Conservation (phyloP, 1,140 invertebrate species). For the Cyclina sinensis region DNA sequence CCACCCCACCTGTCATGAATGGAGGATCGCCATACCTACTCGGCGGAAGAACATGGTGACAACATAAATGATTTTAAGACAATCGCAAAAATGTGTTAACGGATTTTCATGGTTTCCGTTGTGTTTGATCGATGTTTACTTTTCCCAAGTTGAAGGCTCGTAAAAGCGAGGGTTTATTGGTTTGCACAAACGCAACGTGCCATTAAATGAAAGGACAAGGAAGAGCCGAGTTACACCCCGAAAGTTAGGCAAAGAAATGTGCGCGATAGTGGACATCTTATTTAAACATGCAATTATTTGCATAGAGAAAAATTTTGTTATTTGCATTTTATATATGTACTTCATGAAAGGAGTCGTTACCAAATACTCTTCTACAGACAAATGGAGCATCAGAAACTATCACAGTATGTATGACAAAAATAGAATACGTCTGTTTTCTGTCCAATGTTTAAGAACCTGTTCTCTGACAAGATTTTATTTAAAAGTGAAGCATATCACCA, state of each 20-base stretch:
- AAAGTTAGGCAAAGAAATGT: neutral
- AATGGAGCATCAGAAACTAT: no score
- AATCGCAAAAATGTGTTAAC: conserved; percentile 27
- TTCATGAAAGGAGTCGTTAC: no score
- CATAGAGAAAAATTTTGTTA: neutral
- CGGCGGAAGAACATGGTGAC: conserved; percentile 83
- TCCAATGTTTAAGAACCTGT: no score
- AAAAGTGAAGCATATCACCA: no score
- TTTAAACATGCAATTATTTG: conserved; percentile 1
- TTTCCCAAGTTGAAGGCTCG: conserved; percentile 50
- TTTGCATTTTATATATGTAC: no score
- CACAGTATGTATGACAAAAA: no score
- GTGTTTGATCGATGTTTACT: conserved; percentile 54
- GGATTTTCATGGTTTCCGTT: conserved; percentile 24
- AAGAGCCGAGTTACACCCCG: neutral
- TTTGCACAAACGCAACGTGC: conserved; percentile 10
- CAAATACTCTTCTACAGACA: no score
- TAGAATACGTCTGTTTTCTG: no score
- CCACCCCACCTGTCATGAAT: conserved; percentile 73
- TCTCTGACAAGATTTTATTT: no score
- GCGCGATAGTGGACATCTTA: neutral
- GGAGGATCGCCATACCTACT: conserved; percentile 80
- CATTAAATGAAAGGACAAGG: conserved; percentile 11
- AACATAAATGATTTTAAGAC: neutral
- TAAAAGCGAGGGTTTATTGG: conserved; percentile 44